Evolutionary conservation across 2,888 invertebrate species (phyloP), one percentile per base, ranked within the genome.

Genomic region (Drosophila phalerata): DNA sequence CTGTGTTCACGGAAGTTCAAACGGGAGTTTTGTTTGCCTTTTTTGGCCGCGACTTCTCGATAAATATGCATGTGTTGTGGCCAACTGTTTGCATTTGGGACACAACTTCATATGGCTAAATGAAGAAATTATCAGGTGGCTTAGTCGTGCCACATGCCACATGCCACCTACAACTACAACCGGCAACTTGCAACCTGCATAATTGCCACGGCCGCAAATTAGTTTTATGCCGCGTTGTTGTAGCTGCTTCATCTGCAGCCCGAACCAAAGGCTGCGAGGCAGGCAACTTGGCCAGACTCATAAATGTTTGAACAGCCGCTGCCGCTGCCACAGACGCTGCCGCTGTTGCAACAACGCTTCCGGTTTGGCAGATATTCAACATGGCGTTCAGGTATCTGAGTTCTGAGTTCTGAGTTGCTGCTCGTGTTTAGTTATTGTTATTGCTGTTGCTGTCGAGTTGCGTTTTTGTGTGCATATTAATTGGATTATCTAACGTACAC

Each of bases 401-500:
- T 52, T 66, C 22, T 4, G 22, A 22, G 22, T 22, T 22, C n/a
- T n/a, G n/a, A n/a, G n/a, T n/a, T 22, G 40, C 25, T 30, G 37
- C 28, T 34, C 28, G 49, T 63, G 75, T 64, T 77, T 66, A 73
- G 76, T 76, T 82, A 51, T 78, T 85, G 73, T 79, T 49, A 19
- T 49, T 84, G 75, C 73, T 81, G 47, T 48, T 83, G 83, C 76
- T 86, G 84, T 78, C 69, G 84, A 81, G 79, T 64, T 88, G 80
- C 84, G 81, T 86, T 82, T 88, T 83, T 86, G 85, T 85, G 76
- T 88, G 84, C 85, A 87, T 88, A 87, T 83, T 90, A 90, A 90
- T 90, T 90, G 90, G 90, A 90, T 90, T 90, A 90, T 90, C 89
- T 85, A 80, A 75, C 84, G 84, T 82, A 79, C 66, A 74, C 73